Evolutionary conservation across 2,888 invertebrate genomes (phyloP), one percentile per base, ranked within the genome.

Genomic region (Idaea straminata): DNA sequence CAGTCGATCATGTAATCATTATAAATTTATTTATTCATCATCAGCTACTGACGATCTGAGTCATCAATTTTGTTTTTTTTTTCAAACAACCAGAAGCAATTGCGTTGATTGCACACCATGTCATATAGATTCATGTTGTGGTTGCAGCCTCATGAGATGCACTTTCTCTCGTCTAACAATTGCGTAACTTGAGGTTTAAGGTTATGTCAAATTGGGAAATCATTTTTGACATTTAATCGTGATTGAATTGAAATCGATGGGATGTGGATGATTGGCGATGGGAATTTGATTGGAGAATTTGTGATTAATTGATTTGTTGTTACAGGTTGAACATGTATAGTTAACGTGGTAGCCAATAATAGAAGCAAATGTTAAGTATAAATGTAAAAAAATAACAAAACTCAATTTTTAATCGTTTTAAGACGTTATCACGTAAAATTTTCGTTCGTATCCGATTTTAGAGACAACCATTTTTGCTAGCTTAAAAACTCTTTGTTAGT

Each of bases 101-200:
- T 47, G 47, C 47, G 47, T 47, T 47, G 47, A 47, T 47, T 47
- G 47, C 47, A 47, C 47, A 47, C 47, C 47, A 47, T 47, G 47
- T 47, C 47, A 47, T 47, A 47, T 47, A 13, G 47, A 13, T 47
- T 47, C 47, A 47, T 10, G 47, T 47, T 10, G 47, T 47, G 47
- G 47, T 47, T 47, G 47, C 47, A 47, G 47, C 47, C 47, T 47
- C 10, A 47, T 47, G 7, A 47, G 47, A 47, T 47, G 47, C 47
- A 47, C 47, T 47, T 47, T 47, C 47, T 47, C 47, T 47, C 47
- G 47, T 47, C 47, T 47, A 47, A 5, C 25, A 5, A 10, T 47
- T 47, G 47, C 47, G 47, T 47, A 47, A 47, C 47, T 6, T 47
- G 7, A 10, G 47, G 7, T 47, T 47, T 47, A 47, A 47, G 47